These are phyloP conservation scores for Scylla paramamosain DNA, from an alignment of 1,140 invertebrate genomes.

Conservation along the genomic window DNA sequence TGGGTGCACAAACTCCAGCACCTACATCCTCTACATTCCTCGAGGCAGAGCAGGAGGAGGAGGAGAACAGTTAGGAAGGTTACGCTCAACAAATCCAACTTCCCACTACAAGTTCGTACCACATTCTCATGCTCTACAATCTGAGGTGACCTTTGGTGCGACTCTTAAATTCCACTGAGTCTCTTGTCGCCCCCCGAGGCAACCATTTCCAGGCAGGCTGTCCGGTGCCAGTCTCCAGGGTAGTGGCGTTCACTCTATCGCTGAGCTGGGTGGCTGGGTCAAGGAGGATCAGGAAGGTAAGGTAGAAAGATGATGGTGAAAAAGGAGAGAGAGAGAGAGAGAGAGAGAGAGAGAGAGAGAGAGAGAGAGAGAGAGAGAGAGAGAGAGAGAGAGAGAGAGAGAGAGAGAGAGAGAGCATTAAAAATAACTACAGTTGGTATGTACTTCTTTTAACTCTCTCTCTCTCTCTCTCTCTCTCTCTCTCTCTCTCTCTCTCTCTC, in stretches of 20 bases:
- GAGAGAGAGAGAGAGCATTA: background rate
- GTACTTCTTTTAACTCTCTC: background rate
- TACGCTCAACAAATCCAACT: no score
- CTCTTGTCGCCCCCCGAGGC: background rate
- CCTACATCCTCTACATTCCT: no score
- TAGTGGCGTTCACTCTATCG: no score
- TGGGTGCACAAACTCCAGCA: no score
- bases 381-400: background rate
- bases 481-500: constrained; percentile 18
- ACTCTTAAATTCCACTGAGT: background rate
- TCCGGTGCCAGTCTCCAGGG: no score
- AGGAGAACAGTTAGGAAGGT: no score
- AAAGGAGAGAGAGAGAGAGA: background rate
- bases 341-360: background rate
- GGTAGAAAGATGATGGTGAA: background rate
- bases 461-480: constrained; percentile 6
- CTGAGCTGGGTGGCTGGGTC: background rate
- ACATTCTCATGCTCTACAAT: background rate
- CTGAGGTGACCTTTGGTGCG: background rate
- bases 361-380: constrained; percentile 1
- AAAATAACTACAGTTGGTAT: background rate
- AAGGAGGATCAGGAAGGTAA: background rate
- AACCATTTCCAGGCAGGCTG: background rate
- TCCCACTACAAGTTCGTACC: background rate
- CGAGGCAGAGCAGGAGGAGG: no score